Percentiles rank a stretch among this genome's conserved stretches.
phyloP scores from a whole-genome alignment of 1,140 invertebrate species.

The Thaumatotibia leucotreta region DNA sequence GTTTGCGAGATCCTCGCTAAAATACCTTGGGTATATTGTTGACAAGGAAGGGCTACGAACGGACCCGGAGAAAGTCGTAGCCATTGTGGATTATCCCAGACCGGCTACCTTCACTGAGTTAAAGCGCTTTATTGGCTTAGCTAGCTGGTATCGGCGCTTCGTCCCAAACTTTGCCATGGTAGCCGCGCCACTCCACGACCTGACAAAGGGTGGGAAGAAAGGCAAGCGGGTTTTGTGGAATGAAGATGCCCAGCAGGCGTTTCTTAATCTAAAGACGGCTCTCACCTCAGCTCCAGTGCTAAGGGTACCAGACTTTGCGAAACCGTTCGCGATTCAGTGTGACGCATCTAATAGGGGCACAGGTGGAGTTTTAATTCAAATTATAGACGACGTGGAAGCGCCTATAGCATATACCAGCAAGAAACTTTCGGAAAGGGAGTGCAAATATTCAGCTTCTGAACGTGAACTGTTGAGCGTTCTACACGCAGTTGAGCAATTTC shows the following conservation, averaged over 20 bases:
- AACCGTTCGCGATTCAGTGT: slow-evolving; percentile 23
- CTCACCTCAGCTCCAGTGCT: slow-evolving; percentile 21
- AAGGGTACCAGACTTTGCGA: slow-evolving; percentile 21
- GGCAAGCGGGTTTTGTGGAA: neutral
- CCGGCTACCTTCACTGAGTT: neutral
- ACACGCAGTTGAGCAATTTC: slow-evolving; percentile 60
- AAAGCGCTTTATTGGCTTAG: neutral
- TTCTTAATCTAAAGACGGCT: neutral
- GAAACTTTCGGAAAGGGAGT: too few relatives aligned
- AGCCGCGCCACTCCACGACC: neutral
- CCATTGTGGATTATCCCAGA: neutral
- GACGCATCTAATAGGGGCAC: slow-evolving; percentile 26
- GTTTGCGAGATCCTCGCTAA: neutral
- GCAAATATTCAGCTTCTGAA: slow-evolving; percentile 5
- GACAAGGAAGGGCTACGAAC: neutral
- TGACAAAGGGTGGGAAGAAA: slow-evolving; percentile 10
- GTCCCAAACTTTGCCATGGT: neutral
- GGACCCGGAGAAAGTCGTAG: neutral
- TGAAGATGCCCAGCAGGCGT: neutral
- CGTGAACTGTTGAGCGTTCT: slow-evolving; percentile 54
- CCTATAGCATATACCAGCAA: slow-evolving; percentile 43
- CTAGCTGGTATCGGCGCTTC: slow-evolving; percentile 5
- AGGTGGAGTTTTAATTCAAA: slow-evolving; percentile 21
- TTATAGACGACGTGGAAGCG: slow-evolving; percentile 19
- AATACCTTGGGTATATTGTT: neutral